Evolutionary conservation across 2,888 invertebrate genomes (phyloP).

Genomic region (Himalopsyche japonica): DNA sequence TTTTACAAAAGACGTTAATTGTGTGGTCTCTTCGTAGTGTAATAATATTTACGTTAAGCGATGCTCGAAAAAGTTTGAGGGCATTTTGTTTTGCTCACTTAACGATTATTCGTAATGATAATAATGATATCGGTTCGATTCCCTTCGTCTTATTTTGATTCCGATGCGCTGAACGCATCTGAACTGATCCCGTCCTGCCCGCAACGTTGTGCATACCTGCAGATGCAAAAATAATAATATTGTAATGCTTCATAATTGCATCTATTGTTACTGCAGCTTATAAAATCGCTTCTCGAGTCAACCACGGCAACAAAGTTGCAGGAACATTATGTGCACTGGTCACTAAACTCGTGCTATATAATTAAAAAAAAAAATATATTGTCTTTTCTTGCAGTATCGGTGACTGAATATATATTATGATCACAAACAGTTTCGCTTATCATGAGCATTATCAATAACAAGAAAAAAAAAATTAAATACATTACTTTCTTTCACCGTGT

Average conservation of each 20-base stretch:
- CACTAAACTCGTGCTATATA: no score
- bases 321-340: neutral
- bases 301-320: neutral
- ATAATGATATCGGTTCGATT: constrained; percentile 27
- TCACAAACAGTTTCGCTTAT: no score
- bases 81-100: neutral
- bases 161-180: neutral
- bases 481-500: no score
- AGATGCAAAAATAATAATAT: neutral
- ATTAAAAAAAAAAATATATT: no score
- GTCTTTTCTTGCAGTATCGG: no score
- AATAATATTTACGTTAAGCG: neutral
- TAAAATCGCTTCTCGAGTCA: neutral
- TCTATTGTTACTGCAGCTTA: neutral
- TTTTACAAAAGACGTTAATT: no score
- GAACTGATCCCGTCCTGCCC: neutral
- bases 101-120: constrained; percentile 23
- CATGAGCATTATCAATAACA: no score
- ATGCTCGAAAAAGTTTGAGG: constrained; percentile 7
- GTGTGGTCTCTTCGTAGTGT: neutral
- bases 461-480: no score
- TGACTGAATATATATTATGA: no score
- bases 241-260: neutral
- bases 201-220: neutral
- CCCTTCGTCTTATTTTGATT: constrained; percentile 3